phyloP scores from a whole-genome alignment of 2,888 invertebrate genomes.

The Platycnemis pennipes region DNA sequence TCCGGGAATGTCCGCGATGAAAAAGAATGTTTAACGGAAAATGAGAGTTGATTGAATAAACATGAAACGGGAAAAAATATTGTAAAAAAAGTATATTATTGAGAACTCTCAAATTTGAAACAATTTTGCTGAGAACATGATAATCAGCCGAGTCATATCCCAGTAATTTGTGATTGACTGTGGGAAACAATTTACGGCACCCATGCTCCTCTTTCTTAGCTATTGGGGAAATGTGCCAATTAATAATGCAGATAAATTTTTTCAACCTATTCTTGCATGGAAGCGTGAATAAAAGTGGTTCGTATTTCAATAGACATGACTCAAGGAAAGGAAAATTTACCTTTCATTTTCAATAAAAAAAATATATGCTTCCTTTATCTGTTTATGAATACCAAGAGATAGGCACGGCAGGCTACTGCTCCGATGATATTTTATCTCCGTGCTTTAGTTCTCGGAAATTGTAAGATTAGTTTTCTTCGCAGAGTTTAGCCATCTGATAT shows the following conservation, averaged over 20 bases:
- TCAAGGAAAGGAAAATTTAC: neutral
- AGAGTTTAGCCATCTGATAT: neutral
- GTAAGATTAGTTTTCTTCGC: neutral
- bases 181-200: neutral
- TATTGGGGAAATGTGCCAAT: neutral
- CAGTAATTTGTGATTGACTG: no score
- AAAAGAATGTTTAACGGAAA: no score
- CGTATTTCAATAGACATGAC: neutral
- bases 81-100: no score
- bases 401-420: neutral
- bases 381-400: neutral
- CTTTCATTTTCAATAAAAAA: no score
- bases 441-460: neutral
- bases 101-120: no score
- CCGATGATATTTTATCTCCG: neutral
- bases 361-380: neutral
- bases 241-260: neutral
- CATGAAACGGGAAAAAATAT: no score
- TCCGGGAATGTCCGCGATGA: no score
- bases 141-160: no score
- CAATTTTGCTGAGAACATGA: no score
- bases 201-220: neutral
- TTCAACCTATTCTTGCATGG: neutral
- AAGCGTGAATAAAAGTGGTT: neutral
- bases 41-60: no score